Conservation (phyloP, 1,140 invertebrate genomes). For the Acromyrmex charruanus region DNA sequence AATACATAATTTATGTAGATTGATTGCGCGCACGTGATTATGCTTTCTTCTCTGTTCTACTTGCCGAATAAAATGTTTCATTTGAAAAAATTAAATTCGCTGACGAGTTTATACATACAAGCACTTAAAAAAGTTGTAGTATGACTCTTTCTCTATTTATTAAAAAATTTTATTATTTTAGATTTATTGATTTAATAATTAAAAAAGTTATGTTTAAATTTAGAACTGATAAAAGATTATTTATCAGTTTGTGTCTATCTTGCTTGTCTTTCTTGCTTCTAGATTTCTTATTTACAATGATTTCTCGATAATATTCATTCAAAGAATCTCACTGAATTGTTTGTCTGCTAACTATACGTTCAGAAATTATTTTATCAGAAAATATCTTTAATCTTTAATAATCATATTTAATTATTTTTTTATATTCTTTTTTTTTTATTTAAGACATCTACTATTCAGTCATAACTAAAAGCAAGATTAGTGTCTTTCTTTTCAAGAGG, state of each 20-base stretch:
- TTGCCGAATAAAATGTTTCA: neutral
- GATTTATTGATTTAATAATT: neutral
- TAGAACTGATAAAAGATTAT: neutral
- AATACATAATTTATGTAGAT: neutral
- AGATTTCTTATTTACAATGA: neutral
- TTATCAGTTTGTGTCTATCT: neutral
- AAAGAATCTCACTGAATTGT: neutral
- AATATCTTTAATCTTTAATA: conserved; percentile 3
- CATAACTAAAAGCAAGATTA: conserved; percentile 39
- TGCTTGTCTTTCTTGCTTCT: neutral
- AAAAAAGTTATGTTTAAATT: neutral
- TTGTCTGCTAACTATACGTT: neutral
- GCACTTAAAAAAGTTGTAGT: neutral
- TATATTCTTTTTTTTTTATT: conserved; percentile 9
- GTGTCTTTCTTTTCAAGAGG: neutral
- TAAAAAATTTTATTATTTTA: neutral
- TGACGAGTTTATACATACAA: neutral
- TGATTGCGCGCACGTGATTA: neutral
- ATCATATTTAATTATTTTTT: neutral
- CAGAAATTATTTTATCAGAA: neutral
- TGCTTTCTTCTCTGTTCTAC: neutral
- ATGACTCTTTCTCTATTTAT: neutral
- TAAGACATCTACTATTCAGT: neutral
- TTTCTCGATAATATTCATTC: neutral
- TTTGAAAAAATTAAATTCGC: neutral